phyloP scores from a whole-genome alignment of 2,113 vertebrate species.

The Phylloscopus trochiloides region DNA sequence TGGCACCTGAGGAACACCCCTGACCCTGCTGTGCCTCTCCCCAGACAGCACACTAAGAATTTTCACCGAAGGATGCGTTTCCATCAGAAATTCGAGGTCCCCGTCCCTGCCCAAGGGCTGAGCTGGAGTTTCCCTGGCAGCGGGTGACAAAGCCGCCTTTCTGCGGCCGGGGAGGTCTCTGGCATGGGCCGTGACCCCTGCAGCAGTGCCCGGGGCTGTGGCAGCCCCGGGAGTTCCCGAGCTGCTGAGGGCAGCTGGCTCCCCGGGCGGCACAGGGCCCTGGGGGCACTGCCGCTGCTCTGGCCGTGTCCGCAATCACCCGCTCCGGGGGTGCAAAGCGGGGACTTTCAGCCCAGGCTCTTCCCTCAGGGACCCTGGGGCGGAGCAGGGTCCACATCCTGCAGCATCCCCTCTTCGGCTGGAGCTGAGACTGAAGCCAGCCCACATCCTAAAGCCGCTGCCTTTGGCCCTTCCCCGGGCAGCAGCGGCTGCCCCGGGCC shows the following conservation, averaged over 20 bases:
- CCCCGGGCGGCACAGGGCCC: accelerated
- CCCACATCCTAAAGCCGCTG: background rate
- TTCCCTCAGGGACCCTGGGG: background rate
- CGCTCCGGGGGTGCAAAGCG: accelerated
- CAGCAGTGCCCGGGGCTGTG: background rate
- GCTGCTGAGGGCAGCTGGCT: background rate
- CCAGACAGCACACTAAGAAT: background rate
- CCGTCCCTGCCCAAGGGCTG: background rate
- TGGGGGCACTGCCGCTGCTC: accelerated
- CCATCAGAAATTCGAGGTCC: background rate
- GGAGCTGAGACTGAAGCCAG: background rate
- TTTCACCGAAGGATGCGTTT: background rate
- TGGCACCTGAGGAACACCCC: background rate
- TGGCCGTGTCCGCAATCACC: accelerated
- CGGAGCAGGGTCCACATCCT: accelerated
- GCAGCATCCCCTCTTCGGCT: background rate
- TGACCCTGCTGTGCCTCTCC: background rate
- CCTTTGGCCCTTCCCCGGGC: background rate
- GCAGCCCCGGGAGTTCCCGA: background rate
- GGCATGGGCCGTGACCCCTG: background rate
- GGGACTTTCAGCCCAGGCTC: background rate
- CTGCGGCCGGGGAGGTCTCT: background rate
- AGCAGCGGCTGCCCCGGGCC: background rate
- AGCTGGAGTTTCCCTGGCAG: background rate
- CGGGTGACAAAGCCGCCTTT: background rate